Evolutionary conservation across 1,140 invertebrate species (phyloP).

Genomic region (Drosophila baimaii): DNA sequence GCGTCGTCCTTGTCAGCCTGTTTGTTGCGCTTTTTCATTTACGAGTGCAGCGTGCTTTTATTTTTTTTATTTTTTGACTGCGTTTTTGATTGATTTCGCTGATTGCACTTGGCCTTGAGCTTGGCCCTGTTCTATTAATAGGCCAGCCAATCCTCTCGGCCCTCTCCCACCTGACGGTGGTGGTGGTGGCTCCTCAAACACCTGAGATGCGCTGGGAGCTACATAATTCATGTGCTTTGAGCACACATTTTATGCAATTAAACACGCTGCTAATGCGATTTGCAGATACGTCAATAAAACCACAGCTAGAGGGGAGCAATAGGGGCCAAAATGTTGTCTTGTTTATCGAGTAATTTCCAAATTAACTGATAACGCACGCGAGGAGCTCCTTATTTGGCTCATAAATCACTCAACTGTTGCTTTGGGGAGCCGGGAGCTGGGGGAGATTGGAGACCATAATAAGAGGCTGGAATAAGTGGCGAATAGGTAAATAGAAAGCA

Average conservation of each 20-base stretch:
- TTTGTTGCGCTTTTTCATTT: conserved; percentile 32
- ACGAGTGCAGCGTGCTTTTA: conserved; percentile 5
- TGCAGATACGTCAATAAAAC: conserved; percentile 17
- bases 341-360: conserved; percentile 47
- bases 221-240: conserved; percentile 21
- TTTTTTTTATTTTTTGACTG: conserved; percentile 35
- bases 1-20: conserved; percentile 23
- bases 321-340: conserved; percentile 19
- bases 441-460: conserved; percentile 2
- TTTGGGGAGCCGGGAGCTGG: not conserved
- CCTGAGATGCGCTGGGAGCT: conserved; percentile 6
- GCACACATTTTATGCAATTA: conserved; percentile 49
- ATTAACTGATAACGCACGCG: conserved; percentile 51
- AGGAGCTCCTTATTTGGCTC: conserved; percentile 22
- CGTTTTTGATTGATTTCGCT: conserved; percentile 70
- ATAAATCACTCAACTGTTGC: conserved; percentile 61
- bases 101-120: conserved; percentile 73
- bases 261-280: conserved; percentile 58
- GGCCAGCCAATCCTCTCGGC: conserved; percentile 1
- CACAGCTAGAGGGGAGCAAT: conserved; percentile 3
- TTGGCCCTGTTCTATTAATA: conserved; percentile 54
- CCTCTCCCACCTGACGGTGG: not conserved
- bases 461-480: conserved; percentile 6
- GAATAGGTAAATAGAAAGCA: conserved; percentile 16
- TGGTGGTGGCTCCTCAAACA: conserved; percentile 19